phyloP scores from a whole-genome alignment of 2,113 vertebrate species.

The Salvelinus alpinus region DNA sequence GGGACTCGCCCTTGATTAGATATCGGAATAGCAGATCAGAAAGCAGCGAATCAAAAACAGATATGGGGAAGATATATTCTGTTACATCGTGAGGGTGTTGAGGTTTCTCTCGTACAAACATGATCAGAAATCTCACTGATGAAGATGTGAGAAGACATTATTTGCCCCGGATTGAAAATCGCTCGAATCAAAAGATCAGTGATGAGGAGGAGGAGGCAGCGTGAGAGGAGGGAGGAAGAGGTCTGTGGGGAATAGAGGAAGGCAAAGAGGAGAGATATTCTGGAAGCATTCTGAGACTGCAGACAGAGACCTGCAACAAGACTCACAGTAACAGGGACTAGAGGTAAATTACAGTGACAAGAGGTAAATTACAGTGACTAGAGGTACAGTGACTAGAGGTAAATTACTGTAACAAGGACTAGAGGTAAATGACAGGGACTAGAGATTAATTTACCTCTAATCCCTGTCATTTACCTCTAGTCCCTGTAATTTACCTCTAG shows the following conservation, averaged over 20 bases:
- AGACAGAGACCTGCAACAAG: background rate
- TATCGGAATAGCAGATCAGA: background rate
- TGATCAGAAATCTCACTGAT: conserved; percentile 33
- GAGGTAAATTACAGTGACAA: background rate
- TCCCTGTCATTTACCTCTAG: too few relatives aligned
- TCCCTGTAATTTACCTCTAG: background rate
- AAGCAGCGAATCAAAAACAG: conserved; percentile 22
- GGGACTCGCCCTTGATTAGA: conserved; percentile 29
- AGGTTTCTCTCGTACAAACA: conserved; percentile 12
- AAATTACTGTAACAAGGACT: too few relatives aligned
- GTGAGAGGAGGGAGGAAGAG: background rate
- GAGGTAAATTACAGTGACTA: too few relatives aligned
- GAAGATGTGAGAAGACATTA: conserved; percentile 17
- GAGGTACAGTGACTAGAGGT: too few relatives aligned
- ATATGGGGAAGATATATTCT: background rate
- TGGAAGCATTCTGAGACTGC: background rate
- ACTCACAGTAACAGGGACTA: background rate
- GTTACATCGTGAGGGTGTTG: background rate
- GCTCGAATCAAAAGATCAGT: conserved; percentile 36
- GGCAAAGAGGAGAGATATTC: background rate
- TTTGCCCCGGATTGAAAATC: conserved; percentile 23
- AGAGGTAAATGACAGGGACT: too few relatives aligned
- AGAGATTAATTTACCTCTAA: too few relatives aligned
- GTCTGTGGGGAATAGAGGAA: conserved; percentile 15
- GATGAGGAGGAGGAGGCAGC: background rate